These are phyloP conservation scores for Exaiptasia diaphana DNA, from an alignment of 64 coral and sea anemone species.

Conservation along the genomic window DNA sequence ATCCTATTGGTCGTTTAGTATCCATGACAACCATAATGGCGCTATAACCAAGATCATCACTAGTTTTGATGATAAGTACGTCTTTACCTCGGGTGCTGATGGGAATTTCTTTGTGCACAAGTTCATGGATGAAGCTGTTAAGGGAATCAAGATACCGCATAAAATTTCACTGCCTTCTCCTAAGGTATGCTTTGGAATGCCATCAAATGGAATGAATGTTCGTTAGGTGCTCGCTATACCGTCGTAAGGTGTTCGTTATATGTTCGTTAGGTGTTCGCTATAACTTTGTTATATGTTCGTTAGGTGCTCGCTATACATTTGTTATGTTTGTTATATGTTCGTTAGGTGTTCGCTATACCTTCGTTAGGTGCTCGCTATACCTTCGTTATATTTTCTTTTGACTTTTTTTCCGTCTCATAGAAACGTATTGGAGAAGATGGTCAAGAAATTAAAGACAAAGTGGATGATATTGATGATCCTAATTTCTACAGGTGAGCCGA, in stretches of 20 bases:
- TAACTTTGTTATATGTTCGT: no score
- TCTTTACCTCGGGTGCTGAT: constrained; percentile 81
- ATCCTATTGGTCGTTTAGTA: constrained; percentile 83
- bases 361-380: no score
- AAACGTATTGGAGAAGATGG: constrained; percentile 93
- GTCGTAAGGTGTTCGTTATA: no score
- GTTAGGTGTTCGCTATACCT: no score
- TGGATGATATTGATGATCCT: constrained; percentile 97
- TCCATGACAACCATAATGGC: constrained; percentile 94
- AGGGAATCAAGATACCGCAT: constrained; percentile 77
- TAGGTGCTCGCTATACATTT: no score
- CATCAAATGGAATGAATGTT: no score
- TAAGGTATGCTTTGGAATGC: constrained; percentile 57
- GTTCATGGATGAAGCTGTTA: constrained; percentile 94
- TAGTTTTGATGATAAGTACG: constrained; percentile 96
- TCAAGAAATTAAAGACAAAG: constrained; percentile 81
- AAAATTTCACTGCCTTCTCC: constrained; percentile 76
- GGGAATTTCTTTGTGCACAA: constrained; percentile 94
- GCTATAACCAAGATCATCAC: constrained; percentile 66
- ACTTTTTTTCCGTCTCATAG: constrained; percentile 29
- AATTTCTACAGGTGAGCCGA: constrained; percentile 86
- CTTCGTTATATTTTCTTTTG: no score
- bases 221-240: no score
- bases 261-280: no score
- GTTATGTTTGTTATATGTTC: no score